phyloP scores from a whole-genome alignment of 2,113 vertebrate species.

The Helogale parvula region DNA sequence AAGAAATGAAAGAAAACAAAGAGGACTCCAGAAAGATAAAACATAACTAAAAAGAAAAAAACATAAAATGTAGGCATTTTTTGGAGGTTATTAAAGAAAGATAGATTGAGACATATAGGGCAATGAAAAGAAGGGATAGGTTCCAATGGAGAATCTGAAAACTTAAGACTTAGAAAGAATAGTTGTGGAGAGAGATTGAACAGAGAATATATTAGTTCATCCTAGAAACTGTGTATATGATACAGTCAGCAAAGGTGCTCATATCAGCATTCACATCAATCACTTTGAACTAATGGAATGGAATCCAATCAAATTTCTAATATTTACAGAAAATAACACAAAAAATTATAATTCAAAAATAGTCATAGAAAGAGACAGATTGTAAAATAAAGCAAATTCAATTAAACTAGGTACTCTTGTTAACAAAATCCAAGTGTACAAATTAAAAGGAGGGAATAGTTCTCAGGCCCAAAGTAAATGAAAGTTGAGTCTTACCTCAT shows the following conservation, averaged over 20 bases:
- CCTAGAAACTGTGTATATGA: not conserved
- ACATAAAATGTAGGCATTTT: not conserved
- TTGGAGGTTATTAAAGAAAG: not conserved
- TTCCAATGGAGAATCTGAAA: not conserved
- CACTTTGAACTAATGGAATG: not conserved
- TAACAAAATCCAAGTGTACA: not conserved
- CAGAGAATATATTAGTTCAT: not conserved
- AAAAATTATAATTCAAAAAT: slow-evolving; percentile 18
- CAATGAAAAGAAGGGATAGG: not conserved
- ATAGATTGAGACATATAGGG: accelerated
- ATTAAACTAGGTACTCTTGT: not conserved
- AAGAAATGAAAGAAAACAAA: not conserved
- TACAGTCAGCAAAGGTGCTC: not conserved
- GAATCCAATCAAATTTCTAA: not conserved
- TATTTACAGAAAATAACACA: not conserved
- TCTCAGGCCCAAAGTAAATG: not conserved
- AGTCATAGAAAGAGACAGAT: not conserved
- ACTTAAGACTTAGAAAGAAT: not conserved
- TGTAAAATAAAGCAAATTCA: not conserved
- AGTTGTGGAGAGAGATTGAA: not conserved
- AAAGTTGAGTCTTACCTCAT: not conserved
- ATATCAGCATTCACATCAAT: not conserved
- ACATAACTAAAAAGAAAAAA: not conserved
- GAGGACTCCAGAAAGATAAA: not conserved
- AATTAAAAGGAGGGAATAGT: not conserved